Percentiles rank a stretch among this genome's conserved stretches.
Evolutionary conservation across 2,888 invertebrate species (phyloP).

Genomic region (Mythimna ferrago): DNA sequence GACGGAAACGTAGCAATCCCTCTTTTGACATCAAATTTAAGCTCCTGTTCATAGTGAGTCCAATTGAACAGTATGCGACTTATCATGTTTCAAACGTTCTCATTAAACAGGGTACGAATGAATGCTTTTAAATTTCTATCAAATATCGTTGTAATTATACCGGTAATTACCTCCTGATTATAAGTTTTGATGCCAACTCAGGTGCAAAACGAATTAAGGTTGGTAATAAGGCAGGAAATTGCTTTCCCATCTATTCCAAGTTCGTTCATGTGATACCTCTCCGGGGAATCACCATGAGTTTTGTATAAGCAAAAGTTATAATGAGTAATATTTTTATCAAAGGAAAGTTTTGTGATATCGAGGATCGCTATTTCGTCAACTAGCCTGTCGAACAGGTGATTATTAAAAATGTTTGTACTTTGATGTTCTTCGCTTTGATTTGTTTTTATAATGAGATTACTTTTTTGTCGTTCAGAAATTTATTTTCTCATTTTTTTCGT

Average conservation of each 20-base stretch:
- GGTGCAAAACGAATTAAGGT: constrained; percentile 78
- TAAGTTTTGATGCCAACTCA: constrained; percentile 78
- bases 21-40: constrained; percentile 65
- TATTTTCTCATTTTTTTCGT: constrained; percentile 6
- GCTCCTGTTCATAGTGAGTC: constrained; percentile 52
- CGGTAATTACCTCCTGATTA: constrained; percentile 76
- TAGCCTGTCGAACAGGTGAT: constrained; percentile 57
- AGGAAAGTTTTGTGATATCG: constrained; percentile 73
- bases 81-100: constrained; percentile 56
- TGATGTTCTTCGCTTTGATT: constrained; percentile 51
- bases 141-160: constrained; percentile 68
- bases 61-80: constrained; percentile 58
- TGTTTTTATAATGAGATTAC: constrained; percentile 47
- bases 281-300: constrained; percentile 59
- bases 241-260: constrained; percentile 68
- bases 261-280: constrained; percentile 65
- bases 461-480: constrained; percentile 27
- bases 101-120: constrained; percentile 47
- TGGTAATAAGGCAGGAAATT: constrained; percentile 74
- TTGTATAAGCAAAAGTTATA: constrained; percentile 71
- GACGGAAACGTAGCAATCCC: constrained; percentile 56
- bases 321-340: constrained; percentile 75
- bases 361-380: constrained; percentile 68
- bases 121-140: constrained; percentile 53
- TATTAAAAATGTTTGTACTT: constrained; percentile 50